These are phyloP conservation scores for Atractosteus spatula DNA, from an alignment of 2,113 vertebrate species.

Conservation along the genomic window DNA sequence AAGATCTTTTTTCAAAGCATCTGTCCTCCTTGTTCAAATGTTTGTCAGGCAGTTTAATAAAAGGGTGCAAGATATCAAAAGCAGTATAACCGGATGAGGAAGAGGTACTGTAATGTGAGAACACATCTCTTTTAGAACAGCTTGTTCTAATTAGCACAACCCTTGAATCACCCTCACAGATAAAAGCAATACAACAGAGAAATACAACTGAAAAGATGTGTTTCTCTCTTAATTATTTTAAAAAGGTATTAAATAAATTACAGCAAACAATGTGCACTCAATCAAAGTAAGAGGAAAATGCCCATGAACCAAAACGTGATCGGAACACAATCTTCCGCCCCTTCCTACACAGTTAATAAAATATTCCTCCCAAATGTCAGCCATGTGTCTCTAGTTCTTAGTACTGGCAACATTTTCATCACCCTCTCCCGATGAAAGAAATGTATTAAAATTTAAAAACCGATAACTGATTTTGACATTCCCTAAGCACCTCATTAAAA, in stretches of 20 bases:
- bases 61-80: neutral
- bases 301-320: too few species aligned
- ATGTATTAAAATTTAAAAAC: neutral
- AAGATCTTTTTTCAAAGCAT: neutral
- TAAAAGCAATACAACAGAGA: neutral
- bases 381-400: too few species aligned
- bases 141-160: neutral
- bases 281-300: too few species aligned
- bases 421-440: neutral
- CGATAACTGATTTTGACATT: neutral
- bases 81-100: neutral
- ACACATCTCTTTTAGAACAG: neutral
- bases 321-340: too few species aligned
- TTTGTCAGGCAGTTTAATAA: neutral
- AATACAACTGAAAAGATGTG: neutral
- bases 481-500: slow-evolving; percentile 1
- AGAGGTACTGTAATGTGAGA: neutral
- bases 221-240: neutral
- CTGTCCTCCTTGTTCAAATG: neutral
- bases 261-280: too few species aligned
- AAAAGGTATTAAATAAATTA: too few species aligned
- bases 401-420: neutral
- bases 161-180: neutral
- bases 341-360: too few species aligned
- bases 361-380: too few species aligned